Evolutionary conservation across 2,797 vertebrate species (phyloP).

Genomic region (Amblyopsis hoosieri): DNA sequence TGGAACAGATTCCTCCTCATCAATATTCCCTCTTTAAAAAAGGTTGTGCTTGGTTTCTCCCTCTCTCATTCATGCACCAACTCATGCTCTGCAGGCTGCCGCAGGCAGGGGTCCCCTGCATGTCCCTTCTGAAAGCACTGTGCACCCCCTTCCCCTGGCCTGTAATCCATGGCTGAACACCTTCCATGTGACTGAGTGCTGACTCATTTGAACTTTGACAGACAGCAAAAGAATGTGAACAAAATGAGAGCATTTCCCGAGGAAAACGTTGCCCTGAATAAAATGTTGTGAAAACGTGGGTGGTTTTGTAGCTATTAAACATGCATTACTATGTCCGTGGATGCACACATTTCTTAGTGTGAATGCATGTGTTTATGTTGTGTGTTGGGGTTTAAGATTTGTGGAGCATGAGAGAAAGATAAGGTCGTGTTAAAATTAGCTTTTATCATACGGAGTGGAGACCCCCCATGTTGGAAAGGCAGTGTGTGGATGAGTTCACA

Average conservation of each 20-base stretch:
- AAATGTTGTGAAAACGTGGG: slow-evolving; percentile 16
- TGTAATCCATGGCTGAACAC: slow-evolving; percentile 60
- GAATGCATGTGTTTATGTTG: neutral
- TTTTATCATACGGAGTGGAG: neutral
- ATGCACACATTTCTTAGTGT: neutral
- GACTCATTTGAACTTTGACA: slow-evolving; percentile 55
- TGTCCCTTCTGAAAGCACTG: slow-evolving; percentile 29
- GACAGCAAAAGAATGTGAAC: slow-evolving; percentile 33
- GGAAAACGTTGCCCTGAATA: slow-evolving; percentile 24
- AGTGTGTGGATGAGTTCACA: slow-evolving; percentile 27
- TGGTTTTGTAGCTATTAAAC: neutral
- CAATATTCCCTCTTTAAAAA: slow-evolving; percentile 58
- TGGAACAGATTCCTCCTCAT: slow-evolving; percentile 63
- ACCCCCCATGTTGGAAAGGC: neutral
- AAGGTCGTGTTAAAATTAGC: slow-evolving; percentile 23
- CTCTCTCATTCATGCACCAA: slow-evolving; percentile 21
- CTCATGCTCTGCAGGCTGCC: slow-evolving; percentile 26
- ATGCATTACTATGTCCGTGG: slow-evolving; percentile 1
- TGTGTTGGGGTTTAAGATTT: slow-evolving; percentile 9
- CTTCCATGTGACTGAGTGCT: slow-evolving; percentile 38
- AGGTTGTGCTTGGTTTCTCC: slow-evolving; percentile 58
- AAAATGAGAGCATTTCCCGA: slow-evolving; percentile 37
- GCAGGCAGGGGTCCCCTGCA: slow-evolving; percentile 48
- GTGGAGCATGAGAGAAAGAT: slow-evolving; percentile 24
- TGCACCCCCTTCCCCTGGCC: slow-evolving; percentile 30